Conservation (phyloP, 2,888 invertebrate genomes). For the Drosophila leonis region DNA sequence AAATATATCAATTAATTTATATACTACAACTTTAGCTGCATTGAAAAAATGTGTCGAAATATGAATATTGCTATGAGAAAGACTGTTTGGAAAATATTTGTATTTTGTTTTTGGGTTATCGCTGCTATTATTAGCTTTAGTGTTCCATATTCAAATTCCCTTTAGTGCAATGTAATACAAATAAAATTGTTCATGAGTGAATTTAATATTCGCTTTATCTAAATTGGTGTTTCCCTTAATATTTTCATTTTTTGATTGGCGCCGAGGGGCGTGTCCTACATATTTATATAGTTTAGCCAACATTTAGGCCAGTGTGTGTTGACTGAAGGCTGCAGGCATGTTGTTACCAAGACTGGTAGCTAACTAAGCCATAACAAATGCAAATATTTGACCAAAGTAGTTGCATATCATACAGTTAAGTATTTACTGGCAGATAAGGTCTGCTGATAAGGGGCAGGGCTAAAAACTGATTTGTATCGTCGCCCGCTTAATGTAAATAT, state of each 20-base stretch:
- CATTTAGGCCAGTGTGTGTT: conserved; percentile 48
- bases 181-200: neutral
- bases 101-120: neutral
- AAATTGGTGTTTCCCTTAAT: neutral
- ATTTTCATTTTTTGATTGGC: neutral
- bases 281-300: conserved; percentile 27
- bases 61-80: too few species aligned
- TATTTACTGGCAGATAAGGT: conserved; percentile 36
- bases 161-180: neutral
- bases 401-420: conserved; percentile 5
- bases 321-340: conserved; percentile 45
- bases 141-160: neutral
- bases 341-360: conserved; percentile 37
- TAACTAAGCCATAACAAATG: conserved; percentile 27
- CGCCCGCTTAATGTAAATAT: conserved; percentile 17
- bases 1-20: neutral
- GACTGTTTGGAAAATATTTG: neutral
- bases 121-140: neutral
- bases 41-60: too few species aligned
- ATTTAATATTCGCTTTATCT: neutral
- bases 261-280: conserved; percentile 3
- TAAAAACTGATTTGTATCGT: conserved; percentile 39
- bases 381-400: conserved; percentile 57
- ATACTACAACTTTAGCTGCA: too few species aligned
- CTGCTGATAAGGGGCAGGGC: conserved; percentile 48